Conservation (phyloP, 2,888 invertebrate genomes). For the Cephus rjabovi region DNA sequence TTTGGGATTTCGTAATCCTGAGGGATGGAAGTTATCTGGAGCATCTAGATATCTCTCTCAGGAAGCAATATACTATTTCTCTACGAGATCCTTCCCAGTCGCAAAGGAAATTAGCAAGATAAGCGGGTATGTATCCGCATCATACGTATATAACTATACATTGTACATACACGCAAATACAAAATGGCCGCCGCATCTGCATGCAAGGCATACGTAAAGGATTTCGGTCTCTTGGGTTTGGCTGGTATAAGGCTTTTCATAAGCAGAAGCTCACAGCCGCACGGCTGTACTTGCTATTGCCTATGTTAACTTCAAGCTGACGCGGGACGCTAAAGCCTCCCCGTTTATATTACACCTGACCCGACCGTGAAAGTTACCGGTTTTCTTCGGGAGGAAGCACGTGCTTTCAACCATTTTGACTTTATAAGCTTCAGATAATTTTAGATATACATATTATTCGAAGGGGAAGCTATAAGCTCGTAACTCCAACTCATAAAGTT, state of each 20-base stretch:
- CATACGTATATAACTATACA: not conserved
- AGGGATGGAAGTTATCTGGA: not conserved
- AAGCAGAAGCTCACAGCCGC: not conserved
- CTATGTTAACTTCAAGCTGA: not conserved
- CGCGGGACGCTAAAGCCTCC: not conserved
- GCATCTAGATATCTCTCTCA: not conserved
- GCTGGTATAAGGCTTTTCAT: not conserved
- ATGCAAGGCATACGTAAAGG: not conserved
- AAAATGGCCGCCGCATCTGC: not conserved
- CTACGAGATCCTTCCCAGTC: not conserved
- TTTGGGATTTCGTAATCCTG: not conserved
- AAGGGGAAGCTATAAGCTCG: not conserved
- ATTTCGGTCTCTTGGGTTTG: not conserved
- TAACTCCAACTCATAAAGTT: not conserved
- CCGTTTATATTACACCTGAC: not conserved
- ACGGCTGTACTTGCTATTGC: not conserved
- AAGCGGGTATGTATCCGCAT: not conserved
- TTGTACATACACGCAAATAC: not conserved
- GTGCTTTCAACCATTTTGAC: not conserved
- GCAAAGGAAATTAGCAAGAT: not conserved
- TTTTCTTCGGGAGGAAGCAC: not conserved
- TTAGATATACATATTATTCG: not conserved
- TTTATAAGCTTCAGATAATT: not conserved
- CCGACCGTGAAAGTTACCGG: not conserved
- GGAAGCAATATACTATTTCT: not conserved